A percentile compares a stretch with the other conserved stretches of the same genome.
phyloP scores from a whole-genome alignment of 2,888 invertebrate species.

The Danaus chrysippus region DNA sequence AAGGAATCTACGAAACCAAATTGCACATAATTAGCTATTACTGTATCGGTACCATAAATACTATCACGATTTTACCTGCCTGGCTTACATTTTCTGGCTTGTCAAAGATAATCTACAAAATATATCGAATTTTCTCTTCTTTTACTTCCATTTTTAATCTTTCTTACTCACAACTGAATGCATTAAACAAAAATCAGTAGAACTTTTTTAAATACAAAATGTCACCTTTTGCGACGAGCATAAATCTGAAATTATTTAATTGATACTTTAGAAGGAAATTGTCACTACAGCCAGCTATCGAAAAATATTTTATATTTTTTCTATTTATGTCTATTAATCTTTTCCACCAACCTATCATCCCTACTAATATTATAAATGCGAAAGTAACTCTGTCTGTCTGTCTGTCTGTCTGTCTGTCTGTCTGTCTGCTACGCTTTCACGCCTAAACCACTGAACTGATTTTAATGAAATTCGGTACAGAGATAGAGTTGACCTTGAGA shows the following conservation, averaged over 20 bases:
- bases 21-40: conserved; percentile 18
- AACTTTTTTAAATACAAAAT: no score
- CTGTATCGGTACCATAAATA: conserved; percentile 12
- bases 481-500: no score
- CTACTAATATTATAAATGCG: no score
- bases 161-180: no score
- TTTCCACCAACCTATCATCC: not conserved
- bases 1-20: conserved; percentile 15
- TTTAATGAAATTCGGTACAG: no score
- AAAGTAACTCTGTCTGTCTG: no score
- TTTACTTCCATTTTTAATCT: no score
- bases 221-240: not conserved
- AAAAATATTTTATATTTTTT: not conserved
- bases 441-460: no score
- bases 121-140: conserved; percentile 7
- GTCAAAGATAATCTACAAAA: conserved; percentile 12
- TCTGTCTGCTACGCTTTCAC: no score
- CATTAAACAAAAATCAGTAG: no score
- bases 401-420: no score
- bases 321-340: not conserved
- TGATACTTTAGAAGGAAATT: not conserved
- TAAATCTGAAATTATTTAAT: not conserved
- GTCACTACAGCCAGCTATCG: not conserved
- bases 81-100: conserved; percentile 16
- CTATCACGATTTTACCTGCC: conserved; percentile 8